Evolutionary conservation across 2,113 vertebrate species (phyloP).

Genomic region (Prochilodus magdalenae): DNA sequence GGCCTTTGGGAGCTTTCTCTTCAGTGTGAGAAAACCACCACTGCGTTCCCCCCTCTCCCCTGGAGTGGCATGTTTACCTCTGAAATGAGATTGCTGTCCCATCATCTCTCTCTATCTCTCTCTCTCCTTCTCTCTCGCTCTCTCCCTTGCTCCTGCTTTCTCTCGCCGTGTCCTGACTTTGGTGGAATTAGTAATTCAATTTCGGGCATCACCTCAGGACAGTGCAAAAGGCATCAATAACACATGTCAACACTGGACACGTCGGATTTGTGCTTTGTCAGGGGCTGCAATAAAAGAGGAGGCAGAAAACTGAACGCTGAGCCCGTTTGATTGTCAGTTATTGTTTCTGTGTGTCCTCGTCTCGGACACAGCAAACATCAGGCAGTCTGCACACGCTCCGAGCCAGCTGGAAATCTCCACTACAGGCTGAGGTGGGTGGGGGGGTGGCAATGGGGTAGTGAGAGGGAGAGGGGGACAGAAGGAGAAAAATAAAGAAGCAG

Average conservation of each 20-base stretch:
- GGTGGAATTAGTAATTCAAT: conserved; percentile 37
- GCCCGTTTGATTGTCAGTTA: conserved; percentile 33
- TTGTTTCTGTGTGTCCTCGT: conserved; percentile 33
- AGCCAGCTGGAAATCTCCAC: conserved; percentile 31
- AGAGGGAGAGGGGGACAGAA: background rate
- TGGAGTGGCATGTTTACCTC: conserved; percentile 42
- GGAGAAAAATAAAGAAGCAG: background rate
- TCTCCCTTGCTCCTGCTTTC: background rate
- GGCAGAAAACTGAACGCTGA: conserved; percentile 10
- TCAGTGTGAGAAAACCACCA: conserved; percentile 6
- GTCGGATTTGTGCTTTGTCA: conserved; percentile 24
- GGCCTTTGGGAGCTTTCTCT: conserved; percentile 20
- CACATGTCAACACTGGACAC: conserved; percentile 20
- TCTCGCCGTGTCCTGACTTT: conserved; percentile 24
- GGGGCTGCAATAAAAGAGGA: conserved; percentile 11
- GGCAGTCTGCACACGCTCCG: conserved; percentile 34
- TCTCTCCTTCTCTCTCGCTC: background rate
- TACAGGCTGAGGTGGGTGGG: background rate
- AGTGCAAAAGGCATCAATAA: conserved; percentile 25
- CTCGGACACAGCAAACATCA: conserved; percentile 51
- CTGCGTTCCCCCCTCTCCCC: background rate
- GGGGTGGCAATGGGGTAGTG: background rate
- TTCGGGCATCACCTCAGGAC: conserved; percentile 9
- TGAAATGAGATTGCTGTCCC: conserved; percentile 38
- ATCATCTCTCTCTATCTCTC: background rate